A percentile compares a stretch with the other conserved stretches of the same genome.
Evolutionary conservation across 2,113 vertebrate species (phyloP).

Genomic region (Arenaria interpres): DNA sequence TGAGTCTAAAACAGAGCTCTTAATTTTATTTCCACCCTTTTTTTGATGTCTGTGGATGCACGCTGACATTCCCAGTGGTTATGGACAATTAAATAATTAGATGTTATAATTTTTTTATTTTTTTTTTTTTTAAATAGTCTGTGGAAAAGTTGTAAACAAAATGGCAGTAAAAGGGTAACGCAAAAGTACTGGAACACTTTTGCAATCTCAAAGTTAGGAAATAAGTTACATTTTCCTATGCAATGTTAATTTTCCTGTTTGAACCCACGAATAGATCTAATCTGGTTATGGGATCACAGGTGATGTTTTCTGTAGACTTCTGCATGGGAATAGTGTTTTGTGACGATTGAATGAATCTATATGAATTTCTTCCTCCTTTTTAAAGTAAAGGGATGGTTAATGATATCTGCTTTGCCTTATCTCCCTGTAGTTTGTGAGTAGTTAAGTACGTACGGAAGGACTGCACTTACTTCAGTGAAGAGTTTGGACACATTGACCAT

Average conservation of each 20-base stretch:
- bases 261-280: background rate
- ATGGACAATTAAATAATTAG: background rate
- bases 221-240: background rate
- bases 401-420: background rate
- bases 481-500: background rate
- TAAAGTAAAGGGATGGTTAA: background rate
- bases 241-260: background rate
- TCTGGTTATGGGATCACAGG: background rate
- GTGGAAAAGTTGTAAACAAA: background rate
- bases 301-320: background rate
- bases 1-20: constrained; percentile 22
- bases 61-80: background rate
- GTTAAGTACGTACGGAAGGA: fast-evolving
- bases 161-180: background rate
- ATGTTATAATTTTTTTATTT: background rate
- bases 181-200: background rate
- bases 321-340: background rate
- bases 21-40: background rate
- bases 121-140: background rate
- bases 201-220: background rate
- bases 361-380: background rate
- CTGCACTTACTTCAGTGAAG: background rate
- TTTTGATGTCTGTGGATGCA: background rate
- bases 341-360: background rate
- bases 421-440: background rate